Conservation (phyloP, 2,113 vertebrate genomes). For the Arvicanthis niloticus region DNA sequence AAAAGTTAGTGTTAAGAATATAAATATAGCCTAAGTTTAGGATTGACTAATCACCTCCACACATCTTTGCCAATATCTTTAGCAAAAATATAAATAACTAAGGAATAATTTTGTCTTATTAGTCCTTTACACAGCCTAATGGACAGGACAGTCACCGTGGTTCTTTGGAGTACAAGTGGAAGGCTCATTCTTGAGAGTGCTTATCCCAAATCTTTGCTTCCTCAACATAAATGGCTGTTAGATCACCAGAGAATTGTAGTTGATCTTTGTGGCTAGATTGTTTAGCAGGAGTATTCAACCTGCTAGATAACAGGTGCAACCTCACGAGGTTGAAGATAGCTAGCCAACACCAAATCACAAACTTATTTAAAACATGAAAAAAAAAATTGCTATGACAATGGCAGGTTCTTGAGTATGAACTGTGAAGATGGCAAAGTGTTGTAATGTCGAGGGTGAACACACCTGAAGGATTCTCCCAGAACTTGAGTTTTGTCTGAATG, state of each 20-base stretch:
- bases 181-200: constrained; percentile 7
- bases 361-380: background rate
- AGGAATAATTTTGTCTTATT: background rate
- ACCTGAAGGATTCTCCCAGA: background rate
- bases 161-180: background rate
- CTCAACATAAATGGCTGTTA: background rate
- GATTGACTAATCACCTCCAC: constrained; percentile 14
- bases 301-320: background rate
- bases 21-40: background rate
- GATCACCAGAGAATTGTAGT: background rate
- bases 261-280: constrained; percentile 2
- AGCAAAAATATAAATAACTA: constrained; percentile 36
- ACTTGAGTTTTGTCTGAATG: background rate
- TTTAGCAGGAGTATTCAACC: background rate
- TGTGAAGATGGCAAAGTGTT: background rate
- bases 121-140: background rate
- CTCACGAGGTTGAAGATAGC: background rate
- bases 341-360: background rate
- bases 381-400: background rate
- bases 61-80: constrained; percentile 13
- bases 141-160: background rate
- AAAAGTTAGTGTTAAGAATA: constrained; percentile 43
- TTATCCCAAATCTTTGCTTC: background rate
- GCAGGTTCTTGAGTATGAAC: background rate
- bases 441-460: background rate